phyloP scores from a whole-genome alignment of 2,888 invertebrate species.

The Morinoia aosen region DNA sequence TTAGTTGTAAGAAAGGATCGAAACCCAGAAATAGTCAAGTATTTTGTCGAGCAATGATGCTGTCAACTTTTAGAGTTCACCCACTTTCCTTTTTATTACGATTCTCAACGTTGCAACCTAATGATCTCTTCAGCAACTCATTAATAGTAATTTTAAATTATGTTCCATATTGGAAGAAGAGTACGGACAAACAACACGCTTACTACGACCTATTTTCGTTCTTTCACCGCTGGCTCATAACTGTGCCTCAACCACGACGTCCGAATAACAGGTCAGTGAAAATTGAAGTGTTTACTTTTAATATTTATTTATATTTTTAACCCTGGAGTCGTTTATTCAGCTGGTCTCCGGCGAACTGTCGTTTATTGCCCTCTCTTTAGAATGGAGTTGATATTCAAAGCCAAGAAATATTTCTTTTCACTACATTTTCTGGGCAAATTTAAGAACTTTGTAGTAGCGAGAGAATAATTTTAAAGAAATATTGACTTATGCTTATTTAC shows the following conservation, averaged over 20 bases:
- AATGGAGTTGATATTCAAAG: not conserved
- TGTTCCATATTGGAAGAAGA: not conserved
- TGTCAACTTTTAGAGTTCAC: not conserved
- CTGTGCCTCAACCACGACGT: not conserved
- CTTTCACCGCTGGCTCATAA: not conserved
- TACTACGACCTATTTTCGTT: not conserved
- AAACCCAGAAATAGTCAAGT: too few species aligned
- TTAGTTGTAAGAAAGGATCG: not conserved
- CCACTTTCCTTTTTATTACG: not conserved
- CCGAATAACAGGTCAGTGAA: slow-evolving; percentile 4
- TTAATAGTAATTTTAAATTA: too few species aligned
- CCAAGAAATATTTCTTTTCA: not conserved
- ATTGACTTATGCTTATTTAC: not conserved
- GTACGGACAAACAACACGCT: not conserved
- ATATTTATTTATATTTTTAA: not conserved
- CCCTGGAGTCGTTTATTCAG: not conserved
- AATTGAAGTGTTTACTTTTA: not conserved
- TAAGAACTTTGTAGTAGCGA: not conserved
- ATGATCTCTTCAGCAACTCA: not conserved
- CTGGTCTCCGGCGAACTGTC: not conserved
- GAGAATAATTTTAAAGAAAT: not conserved
- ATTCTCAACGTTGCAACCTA: not conserved
- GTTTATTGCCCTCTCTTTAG: not conserved
- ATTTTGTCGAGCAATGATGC: not conserved
- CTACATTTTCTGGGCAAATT: not conserved